Conservation (phyloP, 37 sponge, comb jelly and placozoan genomes). For the Beroe ovata region DNA sequence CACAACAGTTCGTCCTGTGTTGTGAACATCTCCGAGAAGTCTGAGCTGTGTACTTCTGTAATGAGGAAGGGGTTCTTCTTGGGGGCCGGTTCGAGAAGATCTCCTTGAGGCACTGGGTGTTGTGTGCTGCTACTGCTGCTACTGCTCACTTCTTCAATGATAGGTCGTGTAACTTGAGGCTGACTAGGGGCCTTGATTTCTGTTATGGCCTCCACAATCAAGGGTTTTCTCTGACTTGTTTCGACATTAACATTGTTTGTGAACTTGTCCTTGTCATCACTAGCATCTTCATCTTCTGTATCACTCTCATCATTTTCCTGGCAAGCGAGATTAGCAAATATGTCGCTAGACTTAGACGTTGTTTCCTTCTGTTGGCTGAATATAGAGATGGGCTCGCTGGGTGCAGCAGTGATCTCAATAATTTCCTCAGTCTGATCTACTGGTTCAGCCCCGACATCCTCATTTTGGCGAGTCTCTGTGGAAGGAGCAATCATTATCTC, state of each 20-base stretch:
- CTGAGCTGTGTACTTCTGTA: constrained; percentile 27
- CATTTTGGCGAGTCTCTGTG: background rate
- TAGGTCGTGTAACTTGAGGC: background rate
- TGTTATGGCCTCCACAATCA: background rate
- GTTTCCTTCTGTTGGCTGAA: background rate
- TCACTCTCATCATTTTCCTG: background rate
- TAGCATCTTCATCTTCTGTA: constrained; percentile 1
- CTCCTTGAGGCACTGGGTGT: background rate
- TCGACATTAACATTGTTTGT: background rate
- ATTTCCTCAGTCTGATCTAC: background rate
- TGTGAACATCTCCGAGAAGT: constrained; percentile 39
- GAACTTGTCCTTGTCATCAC: background rate
- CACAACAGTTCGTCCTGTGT: constrained; percentile 7
- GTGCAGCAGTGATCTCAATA: constrained; percentile 13
- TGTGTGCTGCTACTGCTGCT: background rate
- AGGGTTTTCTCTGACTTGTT: background rate
- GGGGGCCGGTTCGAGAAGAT: background rate
- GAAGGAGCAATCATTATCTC: background rate
- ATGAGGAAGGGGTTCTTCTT: constrained; percentile 27
- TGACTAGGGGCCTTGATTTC: background rate
- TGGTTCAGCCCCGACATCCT: background rate
- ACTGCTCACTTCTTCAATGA: constrained; percentile 21
- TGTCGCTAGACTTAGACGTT: background rate
- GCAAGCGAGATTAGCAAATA: constrained; percentile 7
- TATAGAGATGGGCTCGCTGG: constrained; percentile 1